Conservation (phyloP, 1,140 invertebrate genomes). For the Portunus trituberculatus region DNA sequence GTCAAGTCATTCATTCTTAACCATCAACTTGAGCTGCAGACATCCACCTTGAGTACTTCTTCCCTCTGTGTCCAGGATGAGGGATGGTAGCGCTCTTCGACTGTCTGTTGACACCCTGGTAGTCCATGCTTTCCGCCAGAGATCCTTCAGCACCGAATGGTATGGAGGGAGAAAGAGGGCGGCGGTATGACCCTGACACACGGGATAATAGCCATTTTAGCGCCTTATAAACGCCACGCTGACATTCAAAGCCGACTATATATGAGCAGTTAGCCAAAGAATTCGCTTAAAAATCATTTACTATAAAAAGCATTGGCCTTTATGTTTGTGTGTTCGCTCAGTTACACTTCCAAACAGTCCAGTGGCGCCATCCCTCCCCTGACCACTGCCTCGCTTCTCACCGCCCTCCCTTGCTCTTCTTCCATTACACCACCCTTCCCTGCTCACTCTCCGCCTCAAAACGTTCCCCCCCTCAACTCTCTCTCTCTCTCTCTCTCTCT, state of each 20-base stretch:
- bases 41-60: neutral
- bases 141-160: neutral
- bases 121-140: neutral
- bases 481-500: neutral
- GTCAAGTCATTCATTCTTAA: no score
- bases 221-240: conserved; percentile 46
- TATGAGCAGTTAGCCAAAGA: neutral
- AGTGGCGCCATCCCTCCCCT: neutral
- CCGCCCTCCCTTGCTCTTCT: neutral
- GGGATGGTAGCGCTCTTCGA: neutral
- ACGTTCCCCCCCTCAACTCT: neutral
- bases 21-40: neutral
- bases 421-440: neutral
- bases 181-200: neutral
- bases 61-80: neutral
- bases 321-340: conserved; percentile 52
- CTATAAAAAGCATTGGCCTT: conserved; percentile 31
- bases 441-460: neutral
- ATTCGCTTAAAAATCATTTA: conserved; percentile 26
- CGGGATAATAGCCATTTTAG: conserved; percentile 26
- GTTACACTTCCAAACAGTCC: neutral
- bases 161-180: neutral
- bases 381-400: neutral
- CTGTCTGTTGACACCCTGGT: neutral
- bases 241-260: neutral